These are phyloP conservation scores for Lithophane socia DNA, from an alignment of 2,888 invertebrate genomes.

Conservation along the genomic window DNA sequence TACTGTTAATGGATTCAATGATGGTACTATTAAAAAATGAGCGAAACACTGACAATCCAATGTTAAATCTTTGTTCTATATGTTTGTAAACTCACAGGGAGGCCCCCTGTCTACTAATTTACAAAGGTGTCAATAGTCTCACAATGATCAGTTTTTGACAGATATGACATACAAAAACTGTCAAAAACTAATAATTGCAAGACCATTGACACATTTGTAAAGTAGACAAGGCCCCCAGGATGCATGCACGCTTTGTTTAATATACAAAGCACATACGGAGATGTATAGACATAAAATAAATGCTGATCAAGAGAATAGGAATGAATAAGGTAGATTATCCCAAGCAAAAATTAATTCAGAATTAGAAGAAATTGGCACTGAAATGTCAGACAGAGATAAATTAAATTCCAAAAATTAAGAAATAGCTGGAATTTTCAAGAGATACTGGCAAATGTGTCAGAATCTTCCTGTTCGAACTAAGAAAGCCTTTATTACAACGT, in stretches of 20 bases:
- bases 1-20: neutral
- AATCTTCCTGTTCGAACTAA: constrained; percentile 23
- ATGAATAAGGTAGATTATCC: neutral
- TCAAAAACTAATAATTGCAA: too few relatives aligned
- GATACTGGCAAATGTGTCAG: neutral
- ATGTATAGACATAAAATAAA: neutral
- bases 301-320: neutral
- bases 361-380: neutral
- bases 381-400: neutral
- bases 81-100: neutral
- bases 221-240: neutral
- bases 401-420: neutral
- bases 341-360: fast-evolving
- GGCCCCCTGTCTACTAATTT: too few relatives aligned
- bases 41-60: neutral
- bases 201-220: too few relatives aligned
- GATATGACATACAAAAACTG: too few relatives aligned
- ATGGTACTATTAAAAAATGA: neutral
- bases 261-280: neutral
- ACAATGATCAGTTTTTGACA: too few relatives aligned
- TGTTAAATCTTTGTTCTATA: neutral
- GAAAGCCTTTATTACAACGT: constrained; percentile 29
- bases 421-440: neutral
- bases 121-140: too few relatives aligned
- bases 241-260: neutral